These are phyloP conservation scores for Thermophis baileyi DNA, from an alignment of 2,113 vertebrate species.

Conservation along the genomic window DNA sequence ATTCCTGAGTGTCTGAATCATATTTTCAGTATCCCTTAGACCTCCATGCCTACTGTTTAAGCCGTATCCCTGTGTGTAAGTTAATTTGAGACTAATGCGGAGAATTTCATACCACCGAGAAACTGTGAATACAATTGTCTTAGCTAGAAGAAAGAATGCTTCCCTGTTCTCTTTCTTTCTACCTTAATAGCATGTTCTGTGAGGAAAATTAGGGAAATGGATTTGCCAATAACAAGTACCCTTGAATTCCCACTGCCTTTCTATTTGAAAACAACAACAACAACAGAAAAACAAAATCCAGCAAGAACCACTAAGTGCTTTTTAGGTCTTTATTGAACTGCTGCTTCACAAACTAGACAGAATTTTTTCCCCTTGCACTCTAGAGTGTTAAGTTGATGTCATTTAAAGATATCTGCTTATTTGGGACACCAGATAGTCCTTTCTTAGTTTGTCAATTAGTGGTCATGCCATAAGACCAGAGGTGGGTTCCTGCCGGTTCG, in stretches of 20 bases:
- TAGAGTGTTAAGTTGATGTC: background rate
- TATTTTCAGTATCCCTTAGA: background rate
- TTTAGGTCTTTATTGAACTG: background rate
- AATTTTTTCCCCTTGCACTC: background rate
- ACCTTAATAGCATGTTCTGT: background rate
- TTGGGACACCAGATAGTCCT: background rate
- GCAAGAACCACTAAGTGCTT: background rate
- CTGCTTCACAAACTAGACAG: background rate
- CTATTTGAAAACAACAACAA: background rate
- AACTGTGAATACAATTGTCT: background rate
- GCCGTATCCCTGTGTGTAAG: background rate
- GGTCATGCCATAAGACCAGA: background rate
- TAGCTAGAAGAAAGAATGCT: background rate
- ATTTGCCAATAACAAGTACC: background rate
- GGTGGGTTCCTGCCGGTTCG: too few species aligned
- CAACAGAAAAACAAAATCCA: background rate
- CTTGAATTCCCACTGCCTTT: background rate
- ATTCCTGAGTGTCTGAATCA: background rate
- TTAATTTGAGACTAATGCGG: background rate
- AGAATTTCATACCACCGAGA: background rate
- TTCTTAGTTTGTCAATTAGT: background rate
- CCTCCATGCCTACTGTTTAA: background rate
- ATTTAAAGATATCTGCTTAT: background rate
- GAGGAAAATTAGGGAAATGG: background rate
- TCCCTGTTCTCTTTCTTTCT: constrained; percentile 27